Evolutionary conservation across 1,140 invertebrate genomes (phyloP).

Genomic region (Cotesia vestalis): DNA sequence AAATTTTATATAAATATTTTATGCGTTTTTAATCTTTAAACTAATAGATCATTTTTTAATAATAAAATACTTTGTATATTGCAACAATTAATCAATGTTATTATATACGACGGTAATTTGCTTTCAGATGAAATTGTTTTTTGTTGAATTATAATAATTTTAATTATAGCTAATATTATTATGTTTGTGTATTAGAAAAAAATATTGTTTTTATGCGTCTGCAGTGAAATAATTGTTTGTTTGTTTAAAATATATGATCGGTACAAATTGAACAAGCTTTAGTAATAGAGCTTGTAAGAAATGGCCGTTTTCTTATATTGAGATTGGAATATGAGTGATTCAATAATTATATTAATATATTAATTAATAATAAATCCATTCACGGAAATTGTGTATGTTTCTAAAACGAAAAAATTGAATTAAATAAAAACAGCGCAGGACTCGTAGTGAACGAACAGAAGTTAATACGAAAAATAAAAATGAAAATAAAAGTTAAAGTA

Average conservation of each 20-base stretch:
- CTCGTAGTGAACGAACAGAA: slow-evolving; percentile 20
- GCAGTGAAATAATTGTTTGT: slow-evolving; percentile 25
- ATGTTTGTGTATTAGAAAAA: not conserved
- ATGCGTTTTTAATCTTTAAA: slow-evolving; percentile 36
- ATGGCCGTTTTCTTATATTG: slow-evolving; percentile 5
- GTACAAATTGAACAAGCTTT: slow-evolving; percentile 25
- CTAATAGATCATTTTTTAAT: slow-evolving; percentile 28
- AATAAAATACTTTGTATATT: not conserved
- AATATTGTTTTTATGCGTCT: slow-evolving; percentile 1
- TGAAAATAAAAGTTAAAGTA: slow-evolving; percentile 26
- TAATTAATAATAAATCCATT: slow-evolving; percentile 10
- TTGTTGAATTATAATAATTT: slow-evolving; percentile 20
- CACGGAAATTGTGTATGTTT: slow-evolving; percentile 29
- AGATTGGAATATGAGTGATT: slow-evolving; percentile 6
- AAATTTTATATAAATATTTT: slow-evolving; percentile 39
- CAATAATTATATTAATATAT: slow-evolving; percentile 17
- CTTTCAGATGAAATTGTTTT: not conserved
- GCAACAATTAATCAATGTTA: slow-evolving; percentile 3
- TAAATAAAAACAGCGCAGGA: not conserved
- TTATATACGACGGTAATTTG: not conserved
- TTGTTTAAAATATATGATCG: slow-evolving; percentile 34
- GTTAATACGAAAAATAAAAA: not conserved
- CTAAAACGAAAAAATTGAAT: slow-evolving; percentile 21
- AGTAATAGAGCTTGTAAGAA: not conserved
- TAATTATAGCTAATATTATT: slow-evolving; percentile 14